phyloP scores from a whole-genome alignment of 2,797 vertebrate species.

The Neosilurus hyrtlii region DNA sequence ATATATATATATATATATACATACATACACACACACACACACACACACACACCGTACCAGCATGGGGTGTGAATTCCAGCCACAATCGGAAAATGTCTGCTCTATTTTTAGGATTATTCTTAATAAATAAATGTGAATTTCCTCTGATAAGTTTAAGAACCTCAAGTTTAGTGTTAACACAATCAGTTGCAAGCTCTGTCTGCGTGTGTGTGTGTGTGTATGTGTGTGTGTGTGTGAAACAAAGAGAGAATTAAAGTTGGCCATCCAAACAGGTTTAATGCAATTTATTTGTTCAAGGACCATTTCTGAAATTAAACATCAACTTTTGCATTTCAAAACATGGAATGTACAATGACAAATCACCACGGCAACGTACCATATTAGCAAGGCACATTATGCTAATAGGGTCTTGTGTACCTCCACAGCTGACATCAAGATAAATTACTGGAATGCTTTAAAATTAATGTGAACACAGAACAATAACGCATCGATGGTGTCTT shows the following conservation, averaged over 20 bases:
- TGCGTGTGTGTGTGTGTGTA: too few species aligned
- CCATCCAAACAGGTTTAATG: conserved; percentile 12
- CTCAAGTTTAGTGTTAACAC: not conserved
- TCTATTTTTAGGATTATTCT: too few species aligned
- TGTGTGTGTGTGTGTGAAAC: too few species aligned
- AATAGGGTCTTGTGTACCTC: not conserved
- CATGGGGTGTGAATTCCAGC: too few species aligned
- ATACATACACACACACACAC: too few species aligned
- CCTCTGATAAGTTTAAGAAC: too few species aligned
- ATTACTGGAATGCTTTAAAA: conserved; percentile 63
- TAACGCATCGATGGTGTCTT: not conserved
- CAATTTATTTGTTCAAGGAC: conserved; percentile 71
- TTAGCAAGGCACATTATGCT: conserved; percentile 19
- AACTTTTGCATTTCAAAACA: conserved; percentile 68
- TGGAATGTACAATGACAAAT: conserved; percentile 53
- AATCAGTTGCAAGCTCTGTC: too few species aligned
- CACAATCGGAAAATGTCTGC: too few species aligned
- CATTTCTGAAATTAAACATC: conserved; percentile 66
- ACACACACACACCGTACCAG: too few species aligned
- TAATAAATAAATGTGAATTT: too few species aligned
- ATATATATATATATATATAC: too few species aligned
- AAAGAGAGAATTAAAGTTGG: not conserved
- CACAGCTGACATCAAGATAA: conserved; percentile 28
- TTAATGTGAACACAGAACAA: conserved; percentile 12
- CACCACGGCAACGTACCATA: conserved; percentile 68